These are phyloP conservation scores for Patella vulgata DNA, from an alignment of 1,140 invertebrate species.

Conservation along the genomic window DNA sequence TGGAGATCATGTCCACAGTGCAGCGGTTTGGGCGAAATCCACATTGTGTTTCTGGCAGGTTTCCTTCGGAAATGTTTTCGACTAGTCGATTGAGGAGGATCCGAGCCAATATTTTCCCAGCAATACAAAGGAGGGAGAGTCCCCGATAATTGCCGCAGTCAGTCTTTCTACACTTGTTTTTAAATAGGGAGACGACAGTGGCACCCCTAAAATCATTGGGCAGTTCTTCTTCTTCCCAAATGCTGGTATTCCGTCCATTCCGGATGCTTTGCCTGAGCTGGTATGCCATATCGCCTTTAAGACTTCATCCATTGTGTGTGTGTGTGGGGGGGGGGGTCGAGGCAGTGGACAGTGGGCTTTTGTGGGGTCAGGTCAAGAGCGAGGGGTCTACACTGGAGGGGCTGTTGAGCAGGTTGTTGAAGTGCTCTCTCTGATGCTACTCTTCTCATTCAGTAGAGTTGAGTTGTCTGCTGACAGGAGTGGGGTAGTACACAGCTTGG, in stretches of 20 bases:
- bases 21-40: too few relatives aligned
- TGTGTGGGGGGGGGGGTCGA: too few relatives aligned
- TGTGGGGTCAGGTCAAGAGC: background rate
- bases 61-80: too few relatives aligned
- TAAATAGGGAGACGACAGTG: conserved; percentile 23
- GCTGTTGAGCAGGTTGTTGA: background rate
- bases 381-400: conserved; percentile 1
- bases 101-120: conserved; percentile 10
- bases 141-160: conserved; percentile 31
- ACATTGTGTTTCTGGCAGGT: background rate
- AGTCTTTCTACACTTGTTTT: conserved; percentile 20
- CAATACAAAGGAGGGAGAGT: conserved; percentile 22
- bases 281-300: background rate
- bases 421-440: conserved; percentile 6
- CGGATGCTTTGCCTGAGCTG: conserved; percentile 7
- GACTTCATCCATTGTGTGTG: background rate
- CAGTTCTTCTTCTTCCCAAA: conserved; percentile 20
- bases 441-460: conserved; percentile 12
- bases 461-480: conserved; percentile 10
- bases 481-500: too few relatives aligned
- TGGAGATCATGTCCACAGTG: conserved; percentile 7
- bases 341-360: conserved; percentile 2
- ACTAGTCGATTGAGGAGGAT: too few relatives aligned
- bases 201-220: conserved; percentile 25
- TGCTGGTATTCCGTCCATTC: conserved; percentile 13